Base-by-base conservation (phyloP, 2,113 vertebrate genomes). In the Cyanistes caeruleus region DNA sequence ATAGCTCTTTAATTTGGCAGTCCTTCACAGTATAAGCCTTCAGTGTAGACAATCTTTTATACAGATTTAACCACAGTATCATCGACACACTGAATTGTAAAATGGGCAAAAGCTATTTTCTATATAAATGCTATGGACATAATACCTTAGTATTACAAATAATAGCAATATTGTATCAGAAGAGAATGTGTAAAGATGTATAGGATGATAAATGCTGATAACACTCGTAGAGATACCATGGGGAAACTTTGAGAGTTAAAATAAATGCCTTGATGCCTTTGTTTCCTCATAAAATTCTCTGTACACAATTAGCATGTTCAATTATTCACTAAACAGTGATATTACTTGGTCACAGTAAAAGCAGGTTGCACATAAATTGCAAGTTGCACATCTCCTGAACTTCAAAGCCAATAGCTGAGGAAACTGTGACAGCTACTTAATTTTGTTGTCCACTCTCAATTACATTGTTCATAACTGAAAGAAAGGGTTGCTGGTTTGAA, bases 391-490 rank as follows among this genome's bases (percentile, higher is more conserved):
- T 76, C 9, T 89, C 39, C 43, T 55, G 46, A 55, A 85, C 90
- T 90, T 73, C 33, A 85, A 91, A 93, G 46, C 51, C 37, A 69
- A 75, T 46, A 92, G 28, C 22, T 55, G 63, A 91, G 52, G 39
- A 93, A 93, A 69, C 37, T 31, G 24, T 87, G 88, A 75, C 60
- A 95, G 72, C 31, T 86, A 80, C 55, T 80, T 93, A 82, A 92
- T 96, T 95, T 91, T 91, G 43, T 76, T 93, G 78, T 78, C 89
- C 51, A 15, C 83, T 93, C 81, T 94, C 59, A 86, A 77, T 93
- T 89, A 68, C 39, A 23, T 33, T 59, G 17, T 10, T 85, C n/a
- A 43, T 89, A 95, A 92, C 43, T 73, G 70, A 80, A 89, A 84
- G 48, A 67, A 10, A 10, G 7, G 5, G 9, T 67, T 80, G 19